A percentile compares a stretch with the other conserved stretches of the same genome.
Evolutionary conservation across 1,140 invertebrate genomes (phyloP).

Genomic region (Parasteatoda tepidariorum): DNA sequence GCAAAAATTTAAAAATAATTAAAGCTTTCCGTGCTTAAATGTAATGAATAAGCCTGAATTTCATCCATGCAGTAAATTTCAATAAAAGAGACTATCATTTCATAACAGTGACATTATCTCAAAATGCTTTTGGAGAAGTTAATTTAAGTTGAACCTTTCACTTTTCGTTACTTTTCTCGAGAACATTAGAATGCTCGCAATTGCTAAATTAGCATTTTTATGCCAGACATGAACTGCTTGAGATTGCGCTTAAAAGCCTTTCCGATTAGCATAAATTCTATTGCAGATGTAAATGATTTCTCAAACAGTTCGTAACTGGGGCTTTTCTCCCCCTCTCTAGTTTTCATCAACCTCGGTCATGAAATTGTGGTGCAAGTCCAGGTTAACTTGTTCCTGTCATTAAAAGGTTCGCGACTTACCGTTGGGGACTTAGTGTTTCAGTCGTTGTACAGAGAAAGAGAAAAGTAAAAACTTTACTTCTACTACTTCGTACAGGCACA

Average conservation of each 20-base stretch:
- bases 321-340: background rate
- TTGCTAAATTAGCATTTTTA: conserved; percentile 57
- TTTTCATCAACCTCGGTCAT: background rate
- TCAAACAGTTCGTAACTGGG: conserved; percentile 42
- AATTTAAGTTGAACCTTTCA: conserved; percentile 36
- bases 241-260: conserved; percentile 43
- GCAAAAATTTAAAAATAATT: too few relatives aligned
- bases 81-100: too few relatives aligned
- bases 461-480: background rate
- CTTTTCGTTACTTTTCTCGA: background rate
- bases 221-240: conserved; percentile 25
- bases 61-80: too few relatives aligned
- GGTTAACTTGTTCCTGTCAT: background rate
- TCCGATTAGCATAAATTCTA: conserved; percentile 43
- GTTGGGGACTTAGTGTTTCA: background rate
- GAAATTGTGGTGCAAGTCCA: background rate
- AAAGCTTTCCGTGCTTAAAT: too few relatives aligned
- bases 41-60: too few relatives aligned
- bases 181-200: conserved; percentile 29
- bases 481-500: background rate
- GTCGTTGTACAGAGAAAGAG: background rate
- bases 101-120: background rate
- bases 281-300: conserved; percentile 48
- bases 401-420: background rate
- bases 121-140: background rate